Evolutionary conservation across 1,140 invertebrate genomes (phyloP), one percentile per base, ranked within the genome.

Genomic region (Sycophaga agraensis): DNA sequence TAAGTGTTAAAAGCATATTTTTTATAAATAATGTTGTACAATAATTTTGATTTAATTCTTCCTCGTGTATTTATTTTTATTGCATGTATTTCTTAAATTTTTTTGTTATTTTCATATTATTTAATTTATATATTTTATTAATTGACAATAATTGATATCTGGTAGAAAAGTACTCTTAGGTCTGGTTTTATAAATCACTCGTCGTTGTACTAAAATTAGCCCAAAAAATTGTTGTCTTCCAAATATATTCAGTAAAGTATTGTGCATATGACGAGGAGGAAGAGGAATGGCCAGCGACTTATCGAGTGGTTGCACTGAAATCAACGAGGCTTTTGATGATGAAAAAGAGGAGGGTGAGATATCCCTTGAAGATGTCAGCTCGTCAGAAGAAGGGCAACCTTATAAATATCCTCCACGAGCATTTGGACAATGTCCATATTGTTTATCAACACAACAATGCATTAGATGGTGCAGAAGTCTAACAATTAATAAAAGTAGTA

Each of bases 331-430:
- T 39, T 57, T 74, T 16, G 76, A 79, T 14, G 73, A 75, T 22
- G 72, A 74, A 26, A 78, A 78, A 46, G 77, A 79, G 59, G 79
- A 81, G 59, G 79, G 78, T 26, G 78, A 80, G 45, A 76, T 81
- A 54, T 81, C 79, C 3, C 65, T 81, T 46, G 79, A 81, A 37
- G 78, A 80, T 67, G 78, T 81, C 5, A 81, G 79, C 43, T 81
- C 79, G 1, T 79, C 77, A 8, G 78, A 79, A 53, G 79, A 81
- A 43, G 67, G 71, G 24, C 73, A 73, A 45, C 31, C 40, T 19
- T 58, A 57, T 19, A 63, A 59, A 49, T 69, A 66, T 14, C 50
- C 57, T 19, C 42, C 12, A 21, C 70, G 61, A 34, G 49, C 21
- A 14, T 31, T 49, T 45, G 59, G 59, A 39, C 28, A 58, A 43